Evolutionary conservation across 30 jellyfish, hydroid and myxozoan genomes (phyloP), one percentile per base, ranked within the genome.

Genomic region (Turritopsis dohrnii): DNA sequence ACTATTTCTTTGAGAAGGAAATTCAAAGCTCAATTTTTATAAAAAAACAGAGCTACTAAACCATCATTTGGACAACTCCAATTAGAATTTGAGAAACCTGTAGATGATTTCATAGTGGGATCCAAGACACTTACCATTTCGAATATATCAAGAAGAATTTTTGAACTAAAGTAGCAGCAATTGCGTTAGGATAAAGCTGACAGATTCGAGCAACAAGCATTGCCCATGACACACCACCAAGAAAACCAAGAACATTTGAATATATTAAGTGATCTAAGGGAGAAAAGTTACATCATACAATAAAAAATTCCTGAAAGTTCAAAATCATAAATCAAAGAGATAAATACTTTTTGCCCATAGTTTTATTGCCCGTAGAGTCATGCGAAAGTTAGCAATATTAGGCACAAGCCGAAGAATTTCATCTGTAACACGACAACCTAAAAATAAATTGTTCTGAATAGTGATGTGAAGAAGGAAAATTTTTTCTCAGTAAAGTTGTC

Each of bases 181-280:
- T 90, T 1, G 99, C 97, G 20, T 90, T 90, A 52, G 99, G 99
- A 79, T 95, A 95, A 26, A 95, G 86, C 53, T 95, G 99, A 82
- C 99, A 90, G 20, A 95, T 87, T 76, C 99, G 79, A 54, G 99
- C 99, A 8, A 90, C 98, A 29, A 95, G 75, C 97, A 95, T 95
- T 21, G 99, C 99, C 99, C 99, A 95, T 20, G 99, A 89, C 17
- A 95, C 97, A 83, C 99, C 99, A 75, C 99, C 99, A 79, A 95
- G 97, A 85, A 89, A 95, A 13, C 99, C 99, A 88, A 95, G 94
- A 26, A 90, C 99, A 80, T 95, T 95, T 21, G 99, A 95, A 83
- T 95, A 95, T 5, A 95, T 84, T 54, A 93, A 93, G 54, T 88
- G 95, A 81, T 90, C 99, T 95, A 74, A 30, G 69, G 52, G 21